Evolutionary conservation across 1,140 invertebrate species (phyloP).

Genomic region (Bombus vancouverensis): DNA sequence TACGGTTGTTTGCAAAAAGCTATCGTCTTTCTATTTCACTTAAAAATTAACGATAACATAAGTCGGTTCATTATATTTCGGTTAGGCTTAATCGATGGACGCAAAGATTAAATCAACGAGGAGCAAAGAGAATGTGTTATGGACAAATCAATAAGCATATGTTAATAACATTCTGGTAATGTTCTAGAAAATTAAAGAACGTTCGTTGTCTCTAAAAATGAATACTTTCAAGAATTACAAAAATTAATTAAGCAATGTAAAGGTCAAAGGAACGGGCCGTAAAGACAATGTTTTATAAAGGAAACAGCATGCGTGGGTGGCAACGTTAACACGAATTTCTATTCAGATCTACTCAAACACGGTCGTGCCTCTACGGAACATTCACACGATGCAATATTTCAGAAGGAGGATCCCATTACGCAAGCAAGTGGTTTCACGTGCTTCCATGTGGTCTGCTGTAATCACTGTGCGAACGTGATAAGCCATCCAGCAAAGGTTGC

Average conservation of each 20-base stretch:
- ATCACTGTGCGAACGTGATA: conserved; percentile 33
- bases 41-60: too few relatives aligned
- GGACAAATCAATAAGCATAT: too few relatives aligned
- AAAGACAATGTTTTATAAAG: not conserved
- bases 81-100: too few relatives aligned
- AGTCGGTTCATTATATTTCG: too few relatives aligned
- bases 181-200: too few relatives aligned
- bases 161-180: too few relatives aligned
- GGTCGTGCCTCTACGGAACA: not conserved
- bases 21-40: too few relatives aligned
- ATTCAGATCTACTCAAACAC: not conserved
- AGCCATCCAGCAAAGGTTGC: conserved; percentile 15
- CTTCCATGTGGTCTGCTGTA: conserved; percentile 10
- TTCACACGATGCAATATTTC: conserved; percentile 38
- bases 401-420: conserved; percentile 33
- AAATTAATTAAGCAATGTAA: not conserved
- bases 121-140: too few relatives aligned
- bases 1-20: too few relatives aligned
- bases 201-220: too few relatives aligned
- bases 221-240: not conserved
- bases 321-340: not conserved
- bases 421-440: conserved; percentile 36
- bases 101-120: too few relatives aligned
- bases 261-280: not conserved
- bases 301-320: not conserved